Evolutionary conservation across 2,797 vertebrate species (phyloP).

Genomic region (Prunella strophiata): DNA sequence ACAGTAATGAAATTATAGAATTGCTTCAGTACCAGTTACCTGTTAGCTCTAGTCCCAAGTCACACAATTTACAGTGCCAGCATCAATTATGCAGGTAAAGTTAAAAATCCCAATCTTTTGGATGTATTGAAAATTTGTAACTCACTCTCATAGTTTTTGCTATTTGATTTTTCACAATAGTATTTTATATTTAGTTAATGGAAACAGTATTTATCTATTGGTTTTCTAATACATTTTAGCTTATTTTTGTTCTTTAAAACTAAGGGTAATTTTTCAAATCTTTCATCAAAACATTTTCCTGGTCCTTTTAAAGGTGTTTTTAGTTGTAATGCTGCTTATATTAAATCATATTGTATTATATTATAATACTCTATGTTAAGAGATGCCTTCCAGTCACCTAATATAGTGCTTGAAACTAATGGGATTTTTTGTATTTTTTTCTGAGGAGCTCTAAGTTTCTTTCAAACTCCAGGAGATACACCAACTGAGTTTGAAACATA

Average conservation of each 20-base stretch:
- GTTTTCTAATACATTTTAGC: not conserved
- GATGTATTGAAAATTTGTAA: not conserved
- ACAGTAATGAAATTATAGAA: not conserved
- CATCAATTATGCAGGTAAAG: not conserved
- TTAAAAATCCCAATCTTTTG: not conserved
- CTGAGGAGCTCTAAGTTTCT: not conserved
- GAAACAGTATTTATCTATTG: not conserved
- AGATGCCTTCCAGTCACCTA: not conserved
- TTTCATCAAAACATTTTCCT: not conserved
- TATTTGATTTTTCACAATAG: not conserved
- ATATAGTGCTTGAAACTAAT: not conserved
- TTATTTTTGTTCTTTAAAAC: not conserved
- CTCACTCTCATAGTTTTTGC: not conserved
- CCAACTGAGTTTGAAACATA: not conserved
- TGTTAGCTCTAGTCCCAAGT: not conserved
- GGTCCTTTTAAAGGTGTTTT: not conserved
- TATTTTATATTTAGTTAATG: not conserved
- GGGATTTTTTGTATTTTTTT: not conserved
- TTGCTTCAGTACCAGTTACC: not conserved
- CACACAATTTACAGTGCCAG: not conserved
- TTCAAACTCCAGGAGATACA: not conserved
- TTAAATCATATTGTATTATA: not conserved
- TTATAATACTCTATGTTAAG: not conserved
- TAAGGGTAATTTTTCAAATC: not conserved
- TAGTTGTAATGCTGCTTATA: not conserved